A percentile compares a stretch with the other conserved stretches of the same genome.
phyloP scores from a whole-genome alignment of 2,113 vertebrate species.

The Limanda limanda region DNA sequence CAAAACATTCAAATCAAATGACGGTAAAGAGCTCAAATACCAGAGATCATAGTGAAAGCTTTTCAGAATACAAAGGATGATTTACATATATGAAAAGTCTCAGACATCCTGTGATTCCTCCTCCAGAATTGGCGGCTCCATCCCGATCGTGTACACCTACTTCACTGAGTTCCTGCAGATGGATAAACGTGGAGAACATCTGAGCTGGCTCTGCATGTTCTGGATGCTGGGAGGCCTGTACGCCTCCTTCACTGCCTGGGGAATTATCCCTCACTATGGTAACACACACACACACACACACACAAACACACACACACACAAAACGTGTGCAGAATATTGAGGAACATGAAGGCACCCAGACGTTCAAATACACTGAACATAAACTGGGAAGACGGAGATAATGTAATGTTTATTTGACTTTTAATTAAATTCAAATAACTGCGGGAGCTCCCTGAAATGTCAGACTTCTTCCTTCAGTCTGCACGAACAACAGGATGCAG shows the following conservation, averaged over 20 bases:
- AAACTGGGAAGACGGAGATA: not conserved
- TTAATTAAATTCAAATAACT: conserved; percentile 4
- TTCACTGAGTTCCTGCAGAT: conserved; percentile 97
- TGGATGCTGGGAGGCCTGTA: conserved; percentile 94
- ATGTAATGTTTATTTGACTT: not conserved
- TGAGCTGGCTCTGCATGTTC: conserved; percentile 95
- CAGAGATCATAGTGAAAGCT: no score
- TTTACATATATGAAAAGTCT: no score
- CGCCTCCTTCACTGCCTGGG: conserved; percentile 96
- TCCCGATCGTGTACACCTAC: conserved; percentile 97
- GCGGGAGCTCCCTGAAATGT: not conserved
- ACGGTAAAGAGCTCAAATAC: not conserved
- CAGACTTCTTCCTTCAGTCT: not conserved
- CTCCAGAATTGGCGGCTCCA: conserved; percentile 91
- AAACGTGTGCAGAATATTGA: not conserved
- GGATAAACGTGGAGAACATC: conserved; percentile 96
- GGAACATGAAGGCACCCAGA: not conserved
- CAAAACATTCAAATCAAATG: not conserved
- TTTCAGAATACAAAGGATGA: no score
- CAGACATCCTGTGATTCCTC: not conserved
- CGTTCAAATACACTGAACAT: not conserved
- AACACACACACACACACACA: conserved; percentile 48
- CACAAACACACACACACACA: not conserved
- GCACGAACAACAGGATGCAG: not conserved
- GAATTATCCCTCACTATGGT: conserved; percentile 98